Evolutionary conservation across 2,113 vertebrate species (phyloP).

Genomic region (Hirundichthys speculiger): DNA sequence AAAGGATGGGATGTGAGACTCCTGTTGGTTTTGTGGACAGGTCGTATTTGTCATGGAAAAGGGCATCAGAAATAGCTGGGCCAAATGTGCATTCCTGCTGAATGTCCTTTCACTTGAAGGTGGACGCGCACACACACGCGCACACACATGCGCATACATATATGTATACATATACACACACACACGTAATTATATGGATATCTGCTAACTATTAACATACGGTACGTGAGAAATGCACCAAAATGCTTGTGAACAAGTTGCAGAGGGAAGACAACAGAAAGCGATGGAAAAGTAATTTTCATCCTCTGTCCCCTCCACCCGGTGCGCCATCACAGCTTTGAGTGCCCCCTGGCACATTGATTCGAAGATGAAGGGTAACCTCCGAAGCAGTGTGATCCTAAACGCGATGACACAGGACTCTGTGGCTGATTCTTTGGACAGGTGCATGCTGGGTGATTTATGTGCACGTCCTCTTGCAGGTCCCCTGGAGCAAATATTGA

Average conservation of each 20-base stretch:
- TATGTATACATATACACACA: no score
- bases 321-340: slow-evolving; percentile 39
- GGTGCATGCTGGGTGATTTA: slow-evolving; percentile 84
- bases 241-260: slow-evolving; percentile 35
- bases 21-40: slow-evolving; percentile 58
- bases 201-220: no score
- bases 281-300: slow-evolving; percentile 68
- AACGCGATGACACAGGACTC: slow-evolving; percentile 81
- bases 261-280: slow-evolving; percentile 40
- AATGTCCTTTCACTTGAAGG: slow-evolving; percentile 48
- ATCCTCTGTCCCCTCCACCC: slow-evolving; percentile 32
- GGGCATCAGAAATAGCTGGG: slow-evolving; percentile 52
- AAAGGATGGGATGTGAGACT: slow-evolving; percentile 62
- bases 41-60: slow-evolving; percentile 73
- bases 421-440: slow-evolving; percentile 77
- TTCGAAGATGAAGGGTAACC: slow-evolving; percentile 71
- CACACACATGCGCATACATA: no score
- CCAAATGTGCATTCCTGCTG: slow-evolving; percentile 45
- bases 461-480: slow-evolving; percentile 70
- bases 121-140: no score
- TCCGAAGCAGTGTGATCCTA: slow-evolving; percentile 71
- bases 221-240: neutral
- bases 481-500: slow-evolving; percentile 82
- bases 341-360: slow-evolving; percentile 71
- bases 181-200: no score